Evolutionary conservation across 2,797 vertebrate species (phyloP).

Genomic region (Jordanella pulchra): DNA sequence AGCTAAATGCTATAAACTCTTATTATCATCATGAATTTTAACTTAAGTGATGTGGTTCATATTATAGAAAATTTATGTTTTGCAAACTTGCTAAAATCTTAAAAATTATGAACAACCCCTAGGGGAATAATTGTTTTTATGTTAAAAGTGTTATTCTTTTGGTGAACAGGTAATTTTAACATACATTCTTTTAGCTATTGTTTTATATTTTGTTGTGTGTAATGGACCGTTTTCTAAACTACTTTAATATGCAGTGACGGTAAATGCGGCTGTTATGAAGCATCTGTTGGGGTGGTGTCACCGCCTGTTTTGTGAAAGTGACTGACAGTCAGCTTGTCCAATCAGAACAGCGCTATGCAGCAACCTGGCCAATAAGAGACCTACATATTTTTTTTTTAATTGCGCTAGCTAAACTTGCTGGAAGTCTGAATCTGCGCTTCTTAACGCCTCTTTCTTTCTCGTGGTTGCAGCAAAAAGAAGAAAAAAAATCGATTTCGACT

Average conservation of each 20-base stretch:
- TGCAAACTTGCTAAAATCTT: too few relatives aligned
- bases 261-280: neutral
- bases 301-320: slow-evolving; percentile 46
- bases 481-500: accelerated
- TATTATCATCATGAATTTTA: neutral
- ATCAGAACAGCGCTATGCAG: neutral
- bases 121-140: too few relatives aligned
- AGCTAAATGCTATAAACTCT: neutral
- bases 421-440: neutral
- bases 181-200: neutral
- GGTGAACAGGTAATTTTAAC: neutral
- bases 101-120: too few relatives aligned
- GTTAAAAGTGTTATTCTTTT: too few relatives aligned
- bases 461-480: accelerated
- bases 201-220: neutral
- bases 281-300: too few relatives aligned
- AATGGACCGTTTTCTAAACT: neutral
- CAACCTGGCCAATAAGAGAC: slow-evolving; percentile 34
- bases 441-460: neutral
- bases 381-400: neutral
- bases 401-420: slow-evolving; percentile 10
- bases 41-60: neutral
- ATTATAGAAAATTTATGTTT: neutral
- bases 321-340: slow-evolving; percentile 37
- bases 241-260: too few relatives aligned